Evolutionary conservation across 2,797 vertebrate genomes (phyloP).

Genomic region (Gallirallus australis): DNA sequence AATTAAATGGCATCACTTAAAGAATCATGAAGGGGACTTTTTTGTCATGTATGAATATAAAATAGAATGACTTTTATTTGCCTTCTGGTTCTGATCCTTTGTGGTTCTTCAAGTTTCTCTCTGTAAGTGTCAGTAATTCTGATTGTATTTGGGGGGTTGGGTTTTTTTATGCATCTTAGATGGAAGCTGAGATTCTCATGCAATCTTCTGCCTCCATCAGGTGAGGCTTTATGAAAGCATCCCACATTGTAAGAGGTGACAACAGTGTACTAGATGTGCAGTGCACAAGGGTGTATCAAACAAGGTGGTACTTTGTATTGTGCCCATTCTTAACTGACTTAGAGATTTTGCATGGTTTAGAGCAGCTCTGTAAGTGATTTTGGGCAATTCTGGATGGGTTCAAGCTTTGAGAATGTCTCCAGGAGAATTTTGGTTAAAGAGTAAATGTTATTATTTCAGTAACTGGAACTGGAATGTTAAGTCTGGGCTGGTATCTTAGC

Average conservation of each 20-base stretch:
- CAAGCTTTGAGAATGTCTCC: not conserved
- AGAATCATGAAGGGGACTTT: not conserved
- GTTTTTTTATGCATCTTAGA: not conserved
- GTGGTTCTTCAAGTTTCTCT: not conserved
- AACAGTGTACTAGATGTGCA: not conserved
- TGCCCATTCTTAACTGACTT: not conserved
- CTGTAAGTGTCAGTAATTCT: not conserved
- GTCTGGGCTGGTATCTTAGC: not conserved
- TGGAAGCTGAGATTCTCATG: not conserved
- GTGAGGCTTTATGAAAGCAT: not conserved
- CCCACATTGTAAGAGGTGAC: not conserved
- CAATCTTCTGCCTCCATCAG: not conserved
- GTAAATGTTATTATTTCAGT: not conserved
- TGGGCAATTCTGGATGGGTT: not conserved
- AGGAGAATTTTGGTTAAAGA: not conserved
- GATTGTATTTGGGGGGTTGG: not conserved
- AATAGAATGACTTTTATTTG: not conserved
- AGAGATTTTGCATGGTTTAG: not conserved
- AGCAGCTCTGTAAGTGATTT: not conserved
- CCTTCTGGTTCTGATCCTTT: not conserved
- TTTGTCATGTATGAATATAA: not conserved
- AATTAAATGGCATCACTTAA: not conserved
- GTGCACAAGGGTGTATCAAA: not conserved
- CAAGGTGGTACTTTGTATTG: not conserved
- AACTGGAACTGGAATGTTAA: not conserved